Evolutionary conservation across 2,888 invertebrate genomes (phyloP).

Genomic region (Diaphora mendica): DNA sequence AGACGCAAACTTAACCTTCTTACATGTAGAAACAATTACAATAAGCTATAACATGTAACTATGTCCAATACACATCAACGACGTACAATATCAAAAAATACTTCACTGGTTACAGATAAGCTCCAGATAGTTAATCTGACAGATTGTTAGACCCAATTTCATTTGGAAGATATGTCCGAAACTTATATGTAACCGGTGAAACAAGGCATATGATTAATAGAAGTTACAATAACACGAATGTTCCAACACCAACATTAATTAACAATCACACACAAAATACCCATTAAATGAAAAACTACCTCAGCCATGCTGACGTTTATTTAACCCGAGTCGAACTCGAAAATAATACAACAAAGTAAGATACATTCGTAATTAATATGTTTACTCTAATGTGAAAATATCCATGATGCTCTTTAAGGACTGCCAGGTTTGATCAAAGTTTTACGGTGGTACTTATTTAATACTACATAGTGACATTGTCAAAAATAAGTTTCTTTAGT

Average conservation of each 20-base stretch:
- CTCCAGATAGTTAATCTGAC: no score
- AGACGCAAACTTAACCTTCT: not conserved
- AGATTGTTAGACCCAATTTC: no score
- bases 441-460: not conserved
- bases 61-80: not conserved
- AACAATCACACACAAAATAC: slow-evolving; percentile 45
- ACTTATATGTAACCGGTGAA: no score
- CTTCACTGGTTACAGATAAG: no score
- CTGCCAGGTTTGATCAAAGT: slow-evolving; percentile 17
- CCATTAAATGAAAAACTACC: slow-evolving; percentile 67
- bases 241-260: slow-evolving; percentile 38
- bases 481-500: not conserved
- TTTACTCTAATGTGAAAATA: slow-evolving; percentile 21
- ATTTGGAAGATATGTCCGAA: no score
- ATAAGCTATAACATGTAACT: not conserved
- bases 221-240: slow-evolving; percentile 19
- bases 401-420: slow-evolving; percentile 13
- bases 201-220: slow-evolving; percentile 14
- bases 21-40: not conserved
- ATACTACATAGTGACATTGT: not conserved
- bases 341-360: slow-evolving; percentile 45
- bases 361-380: slow-evolving; percentile 28
- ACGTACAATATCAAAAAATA: slow-evolving; percentile 1
- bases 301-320: slow-evolving; percentile 76
- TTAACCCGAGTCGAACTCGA: slow-evolving; percentile 71